Conservation (phyloP, 2,797 vertebrate genomes). For the Adrianichthys oophorus region DNA sequence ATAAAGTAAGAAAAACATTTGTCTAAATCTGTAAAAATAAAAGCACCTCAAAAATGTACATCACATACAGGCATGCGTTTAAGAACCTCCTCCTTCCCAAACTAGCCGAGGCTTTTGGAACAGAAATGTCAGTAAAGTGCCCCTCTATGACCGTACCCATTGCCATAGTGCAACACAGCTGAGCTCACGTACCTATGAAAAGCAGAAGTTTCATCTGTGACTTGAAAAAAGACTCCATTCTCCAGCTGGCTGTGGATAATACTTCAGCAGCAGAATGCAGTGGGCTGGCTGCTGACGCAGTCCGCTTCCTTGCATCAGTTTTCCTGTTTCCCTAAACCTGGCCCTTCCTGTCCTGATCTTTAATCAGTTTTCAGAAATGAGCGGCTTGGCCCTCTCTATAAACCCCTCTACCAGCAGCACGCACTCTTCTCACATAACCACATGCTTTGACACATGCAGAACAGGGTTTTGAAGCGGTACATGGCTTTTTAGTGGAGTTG, state of each 20-base stretch:
- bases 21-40: neutral
- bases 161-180: constrained; percentile 3
- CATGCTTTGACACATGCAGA: constrained; percentile 2
- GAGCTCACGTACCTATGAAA: constrained; percentile 78
- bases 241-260: constrained; percentile 50
- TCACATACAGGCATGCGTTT: no score
- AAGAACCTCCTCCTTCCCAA: neutral
- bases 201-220: constrained; percentile 81
- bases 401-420: neutral
- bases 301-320: constrained; percentile 77
- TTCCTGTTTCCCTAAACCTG: constrained; percentile 86
- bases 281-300: constrained; percentile 75
- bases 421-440: neutral
- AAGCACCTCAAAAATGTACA: neutral
- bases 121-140: neutral
- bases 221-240: constrained; percentile 78
- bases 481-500: neutral
- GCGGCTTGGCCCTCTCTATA: constrained; percentile 14
- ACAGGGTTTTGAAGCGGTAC: neutral
- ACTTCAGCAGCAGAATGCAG: constrained; percentile 67
- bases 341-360: constrained; percentile 81
- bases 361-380: constrained; percentile 73
- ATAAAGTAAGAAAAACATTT: neutral
- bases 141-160: neutral
- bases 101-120: neutral